Conservation (phyloP, 1,140 invertebrate species). For the Zelostemma sp. region DNA sequence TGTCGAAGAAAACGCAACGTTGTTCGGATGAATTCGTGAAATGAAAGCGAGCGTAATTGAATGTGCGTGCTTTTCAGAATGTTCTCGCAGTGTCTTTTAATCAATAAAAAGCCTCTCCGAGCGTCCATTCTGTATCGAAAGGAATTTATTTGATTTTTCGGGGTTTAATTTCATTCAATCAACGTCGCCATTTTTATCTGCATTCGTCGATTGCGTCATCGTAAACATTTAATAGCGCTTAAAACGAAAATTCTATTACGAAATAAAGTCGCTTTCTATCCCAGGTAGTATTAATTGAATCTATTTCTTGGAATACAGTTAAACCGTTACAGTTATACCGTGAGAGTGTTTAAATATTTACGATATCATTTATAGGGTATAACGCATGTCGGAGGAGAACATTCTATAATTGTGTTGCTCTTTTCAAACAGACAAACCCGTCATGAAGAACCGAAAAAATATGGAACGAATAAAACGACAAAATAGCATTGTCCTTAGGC, state of each 20-base stretch:
- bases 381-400: neutral
- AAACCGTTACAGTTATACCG: no score
- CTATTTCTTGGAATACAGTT: no score
- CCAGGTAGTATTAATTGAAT: neutral
- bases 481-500: slow-evolving; percentile 13
- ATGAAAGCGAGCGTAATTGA: no score
- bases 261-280: neutral
- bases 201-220: neutral
- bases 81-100: neutral
- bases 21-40: no score
- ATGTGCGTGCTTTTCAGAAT: neutral
- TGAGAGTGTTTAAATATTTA: neutral
- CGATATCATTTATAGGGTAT: neutral
- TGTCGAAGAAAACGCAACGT: no score
- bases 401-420: no score
- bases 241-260: neutral
- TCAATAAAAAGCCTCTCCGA: neutral
- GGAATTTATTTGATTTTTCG: neutral
- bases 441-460: neutral
- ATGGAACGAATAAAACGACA: slow-evolving; percentile 4
- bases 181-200: neutral
- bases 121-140: neutral
- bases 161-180: neutral
- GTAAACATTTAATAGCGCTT: no score
- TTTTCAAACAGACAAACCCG: neutral